phyloP scores from a whole-genome alignment of 2,888 invertebrate species.

The Cybosia mesomella region DNA sequence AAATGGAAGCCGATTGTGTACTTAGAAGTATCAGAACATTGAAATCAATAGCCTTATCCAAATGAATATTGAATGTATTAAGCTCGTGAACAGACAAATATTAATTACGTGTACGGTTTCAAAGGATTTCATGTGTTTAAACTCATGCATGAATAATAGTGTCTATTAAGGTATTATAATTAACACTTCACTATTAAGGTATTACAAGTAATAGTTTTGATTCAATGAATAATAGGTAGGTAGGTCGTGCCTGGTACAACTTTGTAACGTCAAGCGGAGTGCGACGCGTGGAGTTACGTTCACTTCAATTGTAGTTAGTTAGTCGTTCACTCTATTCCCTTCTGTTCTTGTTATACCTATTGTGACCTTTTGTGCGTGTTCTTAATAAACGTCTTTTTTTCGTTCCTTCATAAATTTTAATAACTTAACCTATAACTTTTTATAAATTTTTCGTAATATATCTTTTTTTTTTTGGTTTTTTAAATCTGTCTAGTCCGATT shows the following conservation, averaged over 20 bases:
- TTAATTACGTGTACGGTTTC: not conserved
- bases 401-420: not conserved
- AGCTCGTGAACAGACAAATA: not conserved
- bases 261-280: not conserved
- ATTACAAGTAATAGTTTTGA: constrained; percentile 1
- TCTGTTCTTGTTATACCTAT: not conserved
- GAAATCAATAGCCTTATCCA: not conserved
- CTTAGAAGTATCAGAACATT: not conserved
- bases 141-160: constrained; percentile 4
- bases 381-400: not conserved
- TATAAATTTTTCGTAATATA: too few species aligned
- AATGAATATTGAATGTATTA: not conserved
- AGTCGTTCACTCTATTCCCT: not conserved
- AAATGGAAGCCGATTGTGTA: not conserved
- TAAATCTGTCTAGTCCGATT: too few species aligned
- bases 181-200: constrained; percentile 2
- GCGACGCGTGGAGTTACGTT: not conserved
- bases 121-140: constrained; percentile 6
- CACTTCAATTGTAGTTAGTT: constrained; percentile 1
- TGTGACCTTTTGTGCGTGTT: not conserved
- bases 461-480: too few species aligned
- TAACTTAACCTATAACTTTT: not conserved
- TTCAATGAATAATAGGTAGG: not conserved
- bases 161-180: not conserved
- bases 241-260: not conserved